Percentiles rank a stretch among this genome's conserved stretches.
These are phyloP conservation scores for Heliconius hewitsoni DNA, from an alignment of 1,140 invertebrate genomes.

Conservation along the genomic window DNA sequence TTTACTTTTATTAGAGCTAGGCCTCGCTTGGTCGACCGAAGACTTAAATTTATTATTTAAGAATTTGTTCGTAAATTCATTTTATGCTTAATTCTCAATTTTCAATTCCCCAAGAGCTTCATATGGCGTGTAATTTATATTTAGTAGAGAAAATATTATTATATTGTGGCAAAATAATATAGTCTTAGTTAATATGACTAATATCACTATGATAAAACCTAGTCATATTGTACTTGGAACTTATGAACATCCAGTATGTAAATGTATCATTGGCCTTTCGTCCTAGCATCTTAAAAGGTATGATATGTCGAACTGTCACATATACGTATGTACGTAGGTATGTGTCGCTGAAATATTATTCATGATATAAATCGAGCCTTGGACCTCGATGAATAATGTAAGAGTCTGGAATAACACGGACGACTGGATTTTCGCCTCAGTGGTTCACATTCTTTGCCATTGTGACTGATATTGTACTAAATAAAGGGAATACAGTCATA, in stretches of 20 bases:
- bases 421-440: background rate
- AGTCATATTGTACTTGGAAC: background rate
- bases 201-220: no score
- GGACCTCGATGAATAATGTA: constrained; percentile 12
- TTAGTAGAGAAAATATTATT: background rate
- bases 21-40: constrained; percentile 4
- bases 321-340: background rate
- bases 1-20: background rate
- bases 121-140: background rate
- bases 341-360: constrained; percentile 1
- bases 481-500: background rate
- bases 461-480: constrained; percentile 6
- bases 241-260: background rate
- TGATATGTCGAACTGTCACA: constrained; percentile 5
- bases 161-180: no score
- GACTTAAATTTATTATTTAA: background rate
- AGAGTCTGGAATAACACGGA: background rate
- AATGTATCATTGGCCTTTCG: background rate
- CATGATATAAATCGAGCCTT: constrained; percentile 12
- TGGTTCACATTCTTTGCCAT: background rate
- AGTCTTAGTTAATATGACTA: no score
- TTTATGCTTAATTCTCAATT: constrained; percentile 1
- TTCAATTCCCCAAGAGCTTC: background rate
- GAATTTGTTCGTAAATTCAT: background rate
- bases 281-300: background rate